A percentile compares a stretch with the other conserved stretches of the same genome.
phyloP scores from a whole-genome alignment of 2,797 vertebrate species.

The Etheostoma nigrum region DNA sequence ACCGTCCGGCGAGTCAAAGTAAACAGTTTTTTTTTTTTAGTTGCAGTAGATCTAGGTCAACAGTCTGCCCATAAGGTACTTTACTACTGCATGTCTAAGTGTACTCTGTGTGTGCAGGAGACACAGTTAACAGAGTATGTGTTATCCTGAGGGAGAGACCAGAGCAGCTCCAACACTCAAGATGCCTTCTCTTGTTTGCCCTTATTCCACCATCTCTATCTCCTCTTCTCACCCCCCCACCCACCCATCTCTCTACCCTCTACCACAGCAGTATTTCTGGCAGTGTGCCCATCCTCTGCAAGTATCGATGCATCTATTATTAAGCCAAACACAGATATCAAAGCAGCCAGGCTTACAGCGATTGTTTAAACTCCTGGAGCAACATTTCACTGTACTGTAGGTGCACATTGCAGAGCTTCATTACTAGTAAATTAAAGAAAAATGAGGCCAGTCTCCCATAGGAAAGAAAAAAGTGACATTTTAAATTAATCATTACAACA shows the following conservation, averaged over 20 bases:
- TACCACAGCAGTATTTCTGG: constrained; percentile 50
- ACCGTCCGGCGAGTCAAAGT: constrained; percentile 10
- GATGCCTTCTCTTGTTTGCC: constrained; percentile 61
- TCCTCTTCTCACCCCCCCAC: background rate
- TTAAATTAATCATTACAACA: constrained; percentile 80
- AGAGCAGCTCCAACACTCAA: constrained; percentile 58
- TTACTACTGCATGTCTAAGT: background rate
- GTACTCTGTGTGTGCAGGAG: constrained; percentile 8
- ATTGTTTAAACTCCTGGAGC: constrained; percentile 55
- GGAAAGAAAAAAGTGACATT: constrained; percentile 53
- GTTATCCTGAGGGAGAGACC: constrained; percentile 54
- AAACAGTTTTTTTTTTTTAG: constrained; percentile 15
- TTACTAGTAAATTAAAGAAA: constrained; percentile 53
- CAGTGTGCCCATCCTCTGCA: constrained; percentile 62
- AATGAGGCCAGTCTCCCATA: constrained; percentile 66
- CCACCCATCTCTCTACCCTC: constrained; percentile 2
- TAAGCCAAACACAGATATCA: constrained; percentile 74
- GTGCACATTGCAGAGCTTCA: constrained; percentile 50
- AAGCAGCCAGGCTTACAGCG: constrained; percentile 55
- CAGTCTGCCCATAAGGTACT: constrained; percentile 37
- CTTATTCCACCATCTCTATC: constrained; percentile 26
- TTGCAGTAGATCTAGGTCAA: constrained; percentile 64
- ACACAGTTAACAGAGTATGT: constrained; percentile 45
- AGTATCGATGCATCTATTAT: constrained; percentile 84
- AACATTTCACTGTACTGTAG: constrained; percentile 31